Evolutionary conservation across 2,797 vertebrate species (phyloP).

Genomic region (Enteromius mattozi): DNA sequence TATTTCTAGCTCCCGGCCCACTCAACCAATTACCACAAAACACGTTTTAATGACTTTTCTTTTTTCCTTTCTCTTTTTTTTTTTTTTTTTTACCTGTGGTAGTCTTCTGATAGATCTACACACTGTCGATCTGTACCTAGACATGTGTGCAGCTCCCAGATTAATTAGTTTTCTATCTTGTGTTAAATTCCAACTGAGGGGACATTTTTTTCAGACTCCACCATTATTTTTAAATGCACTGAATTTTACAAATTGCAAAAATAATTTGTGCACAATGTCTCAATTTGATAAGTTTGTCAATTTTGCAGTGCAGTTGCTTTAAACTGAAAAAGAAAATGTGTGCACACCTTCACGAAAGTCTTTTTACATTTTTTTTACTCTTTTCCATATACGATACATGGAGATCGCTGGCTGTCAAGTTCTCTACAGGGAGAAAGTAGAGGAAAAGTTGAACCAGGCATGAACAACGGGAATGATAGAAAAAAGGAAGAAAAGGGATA

Average conservation of each 20-base stretch:
- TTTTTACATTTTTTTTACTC: neutral
- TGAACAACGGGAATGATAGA: neutral
- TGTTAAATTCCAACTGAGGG: neutral
- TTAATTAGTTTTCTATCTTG: neutral
- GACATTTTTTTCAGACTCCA: no score
- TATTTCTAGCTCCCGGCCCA: conserved; percentile 46
- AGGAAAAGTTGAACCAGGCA: no score
- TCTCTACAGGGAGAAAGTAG: neutral
- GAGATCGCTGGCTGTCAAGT: neutral
- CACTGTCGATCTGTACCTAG: neutral
- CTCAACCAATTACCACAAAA: conserved; percentile 42
- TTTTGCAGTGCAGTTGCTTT: neutral
- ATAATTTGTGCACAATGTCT: neutral
- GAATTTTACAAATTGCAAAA: neutral
- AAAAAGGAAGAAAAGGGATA: neutral
- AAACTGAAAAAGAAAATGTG: neutral
- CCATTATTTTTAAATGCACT: neutral
- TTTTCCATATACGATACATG: neutral
- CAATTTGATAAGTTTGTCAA: neutral
- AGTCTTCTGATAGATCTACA: conserved; percentile 11
- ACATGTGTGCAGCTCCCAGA: conserved; percentile 1
- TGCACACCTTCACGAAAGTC: neutral
- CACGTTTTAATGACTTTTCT: conserved; percentile 42
- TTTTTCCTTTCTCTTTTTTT: neutral
- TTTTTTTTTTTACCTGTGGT: neutral